Base-by-base conservation (phyloP, 1,140 invertebrate species). In the Brachionus rubens region DNA sequence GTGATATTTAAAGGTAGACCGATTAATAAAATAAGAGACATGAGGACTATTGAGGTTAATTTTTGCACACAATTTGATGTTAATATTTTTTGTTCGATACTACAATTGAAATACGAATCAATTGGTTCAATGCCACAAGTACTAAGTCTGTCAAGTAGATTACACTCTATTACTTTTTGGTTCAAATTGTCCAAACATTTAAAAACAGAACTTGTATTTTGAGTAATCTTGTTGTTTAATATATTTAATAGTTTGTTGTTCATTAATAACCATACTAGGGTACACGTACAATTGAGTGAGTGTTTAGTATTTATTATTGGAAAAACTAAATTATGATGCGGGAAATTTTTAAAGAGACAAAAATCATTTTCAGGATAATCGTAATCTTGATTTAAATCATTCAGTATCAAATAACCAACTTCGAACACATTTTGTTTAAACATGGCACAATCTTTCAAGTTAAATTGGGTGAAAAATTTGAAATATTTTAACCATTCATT, bases 311-410 rank as follows among this genome's bases (percentile, higher is more conserved):
- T 5, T 7, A 65, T 43, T 41, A 65, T 65, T 24, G 59, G 59
- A 65, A 65, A 65, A 1, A 65, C 59, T 24, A 24, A 43, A 43
- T 65, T 46, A 5, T 14, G 0, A 36, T 65, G 59, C 16, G 59
- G 59, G 43, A 65, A 65, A 26, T 65, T 1, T 14, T 24, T 12
- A 43, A 65, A 65, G 0, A 43, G 24, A 12, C 59, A 65, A 65
- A 65, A 65, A 65, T 65, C 59, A 3, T 26, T 12, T 3, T 65
- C 59, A n/a, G 59, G 40, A 46, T 43, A 65, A 43, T 26, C 59
- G 24, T 65, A 65, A 10, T 65, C 59, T 12, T 43, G 1, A 10
- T 43, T 43, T 1, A 28, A 7, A 41, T 65, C 59, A 14, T 65
- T 41, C 14, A 65, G 43, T 24, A 65, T 65, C 3, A 65, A 24